Evolutionary conservation across 2,888 invertebrate genomes (phyloP), one percentile per base, ranked within the genome.

Genomic region (Epinotia nisella): DNA sequence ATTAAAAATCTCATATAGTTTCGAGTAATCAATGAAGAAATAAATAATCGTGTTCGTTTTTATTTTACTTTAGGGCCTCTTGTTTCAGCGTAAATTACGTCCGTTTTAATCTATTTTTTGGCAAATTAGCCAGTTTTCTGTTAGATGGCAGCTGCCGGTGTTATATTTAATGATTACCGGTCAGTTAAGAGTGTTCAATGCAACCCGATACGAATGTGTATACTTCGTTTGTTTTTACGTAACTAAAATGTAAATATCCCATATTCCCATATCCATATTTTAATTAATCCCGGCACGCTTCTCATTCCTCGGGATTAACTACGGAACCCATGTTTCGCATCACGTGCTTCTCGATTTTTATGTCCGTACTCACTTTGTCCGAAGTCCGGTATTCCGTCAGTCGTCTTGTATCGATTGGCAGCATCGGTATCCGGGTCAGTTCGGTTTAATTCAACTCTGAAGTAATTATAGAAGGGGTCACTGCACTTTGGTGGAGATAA

Each of bases 331-430:
- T 21, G 24, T 59, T 49, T 60, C 45, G 55, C 71, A 49, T 49
- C 61, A 39, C 60, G 21, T 61, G 82, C 81, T 85, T 86, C 79
- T 82, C 84, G 86, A 83, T 88, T 90, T 90, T 90, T 89, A 86
- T 85, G 80, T 82, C 81, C 80, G 82, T 80, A 39, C 59, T 66
- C 51, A 82, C 79, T 79, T 78, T 78, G 76, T 72, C 78, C 76
- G 76, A 79, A 78, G 35, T 76, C 76, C 78, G 75, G 77, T 78
- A 78, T 77, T 78, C 78, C 78, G 77, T 82, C 83, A 82, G 82
- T 82, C 77, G 75, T 75, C 75, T 75, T 76, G 79, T 84, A 85
- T 86, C 83, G 85, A 85, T 85, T 83, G 58, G 78, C 78, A 75
- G 76, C 79, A 81, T 79, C 79, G 78, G 77, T 78, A 82, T 83